Evolutionary conservation across 2,797 vertebrate species (phyloP).

Genomic region (Danio kyathit): DNA sequence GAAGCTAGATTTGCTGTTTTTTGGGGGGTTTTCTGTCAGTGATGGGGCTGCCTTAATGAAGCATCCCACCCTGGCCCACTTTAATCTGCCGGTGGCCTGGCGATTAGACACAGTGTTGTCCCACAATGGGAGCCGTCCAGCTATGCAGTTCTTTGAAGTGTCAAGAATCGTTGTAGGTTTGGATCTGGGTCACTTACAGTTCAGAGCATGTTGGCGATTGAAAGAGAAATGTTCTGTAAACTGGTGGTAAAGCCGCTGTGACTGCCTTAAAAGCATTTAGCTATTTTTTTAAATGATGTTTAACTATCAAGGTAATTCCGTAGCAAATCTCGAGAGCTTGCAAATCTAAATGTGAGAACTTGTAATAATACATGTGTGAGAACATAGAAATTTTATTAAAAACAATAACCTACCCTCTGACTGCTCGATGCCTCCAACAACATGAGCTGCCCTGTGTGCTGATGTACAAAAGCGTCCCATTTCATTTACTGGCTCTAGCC

Average conservation of each 20-base stretch:
- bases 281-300: too few species aligned
- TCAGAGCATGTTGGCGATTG: conserved; percentile 15
- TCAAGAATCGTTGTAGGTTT: conserved; percentile 6
- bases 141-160: conserved; percentile 34
- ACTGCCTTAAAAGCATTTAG: not conserved
- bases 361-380: too few species aligned
- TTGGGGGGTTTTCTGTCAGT: not conserved
- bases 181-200: conserved; percentile 36
- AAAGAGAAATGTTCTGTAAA: not conserved
- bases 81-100: conserved; percentile 40
- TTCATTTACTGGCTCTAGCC: too few species aligned
- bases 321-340: too few species aligned
- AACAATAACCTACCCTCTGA: too few species aligned
- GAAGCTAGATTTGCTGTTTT: not conserved
- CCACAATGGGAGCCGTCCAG: conserved; percentile 40
- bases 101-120: conserved; percentile 42
- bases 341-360: too few species aligned
- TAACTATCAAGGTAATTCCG: too few species aligned
- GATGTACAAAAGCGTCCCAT: too few species aligned
- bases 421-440: too few species aligned
- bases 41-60: conserved; percentile 50
- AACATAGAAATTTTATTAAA: too few species aligned
- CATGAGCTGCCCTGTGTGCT: too few species aligned
- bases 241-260: not conserved
- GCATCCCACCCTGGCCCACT: conserved; percentile 54